These are phyloP conservation scores for Parazoanthus swiftii DNA, from an alignment of 92 coral and sea anemone species.

Conservation along the genomic window DNA sequence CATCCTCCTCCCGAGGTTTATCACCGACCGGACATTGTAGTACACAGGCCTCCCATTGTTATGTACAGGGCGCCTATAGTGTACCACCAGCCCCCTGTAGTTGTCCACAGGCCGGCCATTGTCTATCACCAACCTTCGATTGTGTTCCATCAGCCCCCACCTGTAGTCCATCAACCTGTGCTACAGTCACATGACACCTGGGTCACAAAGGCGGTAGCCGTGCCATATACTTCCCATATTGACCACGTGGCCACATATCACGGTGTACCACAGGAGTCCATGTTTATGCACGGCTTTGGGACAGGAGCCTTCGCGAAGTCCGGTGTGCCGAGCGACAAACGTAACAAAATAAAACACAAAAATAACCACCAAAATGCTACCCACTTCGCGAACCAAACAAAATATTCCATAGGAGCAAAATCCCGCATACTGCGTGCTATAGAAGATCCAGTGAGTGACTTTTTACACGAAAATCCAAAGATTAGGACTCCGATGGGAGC, in stretches of 20 bases:
- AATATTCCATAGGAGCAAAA: constrained; percentile 32
- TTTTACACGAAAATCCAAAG: constrained; percentile 60
- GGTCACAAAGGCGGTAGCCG: constrained; percentile 75
- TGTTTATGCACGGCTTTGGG: constrained; percentile 80
- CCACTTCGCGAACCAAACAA: not conserved
- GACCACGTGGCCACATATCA: constrained; percentile 72
- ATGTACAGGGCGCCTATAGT: constrained; percentile 95
- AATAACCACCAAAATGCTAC: not conserved
- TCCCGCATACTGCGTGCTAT: constrained; percentile 52
- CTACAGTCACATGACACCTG: constrained; percentile 84
- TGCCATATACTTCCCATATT: constrained; percentile 73
- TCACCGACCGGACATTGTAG: constrained; percentile 97
- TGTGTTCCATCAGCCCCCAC: constrained; percentile 98
- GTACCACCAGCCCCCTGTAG: constrained; percentile 98
- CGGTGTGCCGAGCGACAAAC: constrained; percentile 52
- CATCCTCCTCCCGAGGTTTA: constrained; percentile 99
- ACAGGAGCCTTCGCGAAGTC: constrained; percentile 82
- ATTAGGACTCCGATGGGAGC: constrained; percentile 22
- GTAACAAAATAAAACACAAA: constrained; percentile 33
- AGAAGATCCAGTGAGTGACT: constrained; percentile 47
- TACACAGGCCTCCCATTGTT: constrained; percentile 96
- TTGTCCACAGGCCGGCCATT: constrained; percentile 98
- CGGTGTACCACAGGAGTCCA: constrained; percentile 88
- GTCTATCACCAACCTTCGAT: constrained; percentile 97
- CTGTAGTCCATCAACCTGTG: constrained; percentile 92